Evolutionary conservation across 2,113 vertebrate species (phyloP).

Genomic region (Hippocampus abdominalis): DNA sequence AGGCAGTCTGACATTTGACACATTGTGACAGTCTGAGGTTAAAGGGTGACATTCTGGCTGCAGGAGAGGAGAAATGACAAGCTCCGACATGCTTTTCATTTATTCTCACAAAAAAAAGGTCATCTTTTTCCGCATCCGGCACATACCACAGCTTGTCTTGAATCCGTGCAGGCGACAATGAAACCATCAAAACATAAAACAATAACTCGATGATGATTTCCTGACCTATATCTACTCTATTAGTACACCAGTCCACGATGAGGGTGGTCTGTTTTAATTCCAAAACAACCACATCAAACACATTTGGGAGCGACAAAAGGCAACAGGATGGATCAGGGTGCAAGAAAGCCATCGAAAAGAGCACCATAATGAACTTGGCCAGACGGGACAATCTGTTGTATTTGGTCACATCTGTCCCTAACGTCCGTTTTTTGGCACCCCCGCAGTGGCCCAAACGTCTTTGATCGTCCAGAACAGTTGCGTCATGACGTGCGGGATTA

Average conservation of each 20-base stretch:
- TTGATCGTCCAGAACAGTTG: constrained; percentile 92
- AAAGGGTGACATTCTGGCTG: too few species aligned
- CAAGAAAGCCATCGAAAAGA: neutral
- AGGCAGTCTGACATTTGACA: too few species aligned
- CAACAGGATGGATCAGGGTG: constrained; percentile 5
- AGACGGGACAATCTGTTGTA: constrained; percentile 28
- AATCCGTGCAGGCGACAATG: too few species aligned
- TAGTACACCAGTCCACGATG: neutral
- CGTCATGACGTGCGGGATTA: constrained; percentile 88
- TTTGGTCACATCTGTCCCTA: constrained; percentile 29
- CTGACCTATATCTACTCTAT: neutral
- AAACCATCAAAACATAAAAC: too few species aligned
- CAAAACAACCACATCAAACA: neutral
- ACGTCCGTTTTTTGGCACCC: constrained; percentile 12
- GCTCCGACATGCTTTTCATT: too few species aligned
- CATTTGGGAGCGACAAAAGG: constrained; percentile 25
- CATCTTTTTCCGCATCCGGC: too few species aligned
- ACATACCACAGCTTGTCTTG: too few species aligned
- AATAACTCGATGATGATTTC: neutral
- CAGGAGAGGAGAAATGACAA: too few species aligned
- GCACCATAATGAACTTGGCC: constrained; percentile 24
- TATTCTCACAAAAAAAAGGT: too few species aligned
- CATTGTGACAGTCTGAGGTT: too few species aligned
- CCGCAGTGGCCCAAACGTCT: constrained; percentile 91
- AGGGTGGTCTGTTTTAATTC: neutral